Conservation (phyloP, 2,113 vertebrate genomes). For the Eupsittula cactorum region DNA sequence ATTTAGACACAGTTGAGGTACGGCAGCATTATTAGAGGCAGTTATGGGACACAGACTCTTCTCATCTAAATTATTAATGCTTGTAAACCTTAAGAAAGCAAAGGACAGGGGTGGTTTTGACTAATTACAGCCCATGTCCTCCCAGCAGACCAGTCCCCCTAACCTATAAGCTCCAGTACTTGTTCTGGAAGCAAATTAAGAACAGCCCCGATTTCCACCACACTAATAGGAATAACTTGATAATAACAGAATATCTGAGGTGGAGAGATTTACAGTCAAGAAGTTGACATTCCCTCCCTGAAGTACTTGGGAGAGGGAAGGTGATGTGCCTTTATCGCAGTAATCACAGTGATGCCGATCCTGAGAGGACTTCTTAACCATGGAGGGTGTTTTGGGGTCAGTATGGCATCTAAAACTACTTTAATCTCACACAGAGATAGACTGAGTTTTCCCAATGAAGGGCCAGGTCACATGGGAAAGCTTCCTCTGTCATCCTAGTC, state of each 20-base stretch:
- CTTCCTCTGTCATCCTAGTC: not conserved
- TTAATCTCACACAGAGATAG: fast-evolving
- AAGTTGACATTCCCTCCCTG: fast-evolving
- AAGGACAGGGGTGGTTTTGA: fast-evolving
- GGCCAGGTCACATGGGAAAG: not conserved
- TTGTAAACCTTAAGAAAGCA: fast-evolving
- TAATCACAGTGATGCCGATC: not conserved
- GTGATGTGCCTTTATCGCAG: fast-evolving
- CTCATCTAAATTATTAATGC: not conserved
- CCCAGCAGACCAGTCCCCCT: not conserved
- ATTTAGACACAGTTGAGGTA: fast-evolving
- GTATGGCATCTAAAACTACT: fast-evolving
- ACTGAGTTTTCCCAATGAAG: fast-evolving
- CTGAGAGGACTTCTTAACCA: fast-evolving
- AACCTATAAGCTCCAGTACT: not conserved
- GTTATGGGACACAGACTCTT: too few relatives aligned
- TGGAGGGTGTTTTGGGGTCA: not conserved
- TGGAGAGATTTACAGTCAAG: too few relatives aligned
- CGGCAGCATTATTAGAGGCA: fast-evolving
- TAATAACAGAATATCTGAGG: fast-evolving
- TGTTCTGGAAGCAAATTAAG: not conserved
- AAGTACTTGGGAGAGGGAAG: not conserved
- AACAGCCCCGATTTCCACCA: fast-evolving
- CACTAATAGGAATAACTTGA: not conserved
- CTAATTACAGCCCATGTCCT: fast-evolving